Evolutionary conservation across 2,113 vertebrate species (phyloP).

Genomic region (Myiagra hebetior): DNA sequence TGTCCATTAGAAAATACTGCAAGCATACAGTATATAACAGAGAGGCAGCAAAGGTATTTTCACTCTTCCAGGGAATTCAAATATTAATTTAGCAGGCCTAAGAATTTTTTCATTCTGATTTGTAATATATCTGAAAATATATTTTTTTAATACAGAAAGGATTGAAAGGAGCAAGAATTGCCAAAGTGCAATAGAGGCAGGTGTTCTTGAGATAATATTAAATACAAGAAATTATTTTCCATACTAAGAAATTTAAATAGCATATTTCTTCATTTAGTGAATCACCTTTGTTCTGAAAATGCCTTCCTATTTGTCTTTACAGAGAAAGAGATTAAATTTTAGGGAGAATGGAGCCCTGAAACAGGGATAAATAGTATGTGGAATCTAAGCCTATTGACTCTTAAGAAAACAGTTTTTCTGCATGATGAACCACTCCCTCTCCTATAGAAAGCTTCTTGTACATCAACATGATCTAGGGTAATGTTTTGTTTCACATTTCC

Average conservation of each 20-base stretch:
- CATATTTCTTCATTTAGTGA: constrained; percentile 45
- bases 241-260: not conserved
- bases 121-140: not conserved
- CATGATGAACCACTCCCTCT: not conserved
- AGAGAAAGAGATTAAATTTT: constrained; percentile 54
- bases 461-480: not conserved
- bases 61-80: not conserved
- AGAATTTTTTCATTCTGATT: not conserved
- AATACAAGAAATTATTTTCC: not conserved
- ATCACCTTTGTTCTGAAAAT: constrained; percentile 35
- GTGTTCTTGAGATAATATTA: not conserved
- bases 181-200: not conserved
- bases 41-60: not conserved
- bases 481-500: not conserved
- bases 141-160: not conserved
- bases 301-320: not conserved
- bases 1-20: not conserved
- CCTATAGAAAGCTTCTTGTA: not conserved
- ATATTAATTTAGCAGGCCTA: not conserved
- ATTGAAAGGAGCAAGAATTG: not conserved
- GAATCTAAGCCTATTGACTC: constrained; percentile 29
- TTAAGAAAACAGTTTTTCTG: not conserved
- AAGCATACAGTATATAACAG: not conserved
- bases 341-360: constrained; percentile 45
- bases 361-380: constrained; percentile 53